Base-by-base conservation (phyloP, 2,797 vertebrate genomes). In the Limnodromus scolopaceus region DNA sequence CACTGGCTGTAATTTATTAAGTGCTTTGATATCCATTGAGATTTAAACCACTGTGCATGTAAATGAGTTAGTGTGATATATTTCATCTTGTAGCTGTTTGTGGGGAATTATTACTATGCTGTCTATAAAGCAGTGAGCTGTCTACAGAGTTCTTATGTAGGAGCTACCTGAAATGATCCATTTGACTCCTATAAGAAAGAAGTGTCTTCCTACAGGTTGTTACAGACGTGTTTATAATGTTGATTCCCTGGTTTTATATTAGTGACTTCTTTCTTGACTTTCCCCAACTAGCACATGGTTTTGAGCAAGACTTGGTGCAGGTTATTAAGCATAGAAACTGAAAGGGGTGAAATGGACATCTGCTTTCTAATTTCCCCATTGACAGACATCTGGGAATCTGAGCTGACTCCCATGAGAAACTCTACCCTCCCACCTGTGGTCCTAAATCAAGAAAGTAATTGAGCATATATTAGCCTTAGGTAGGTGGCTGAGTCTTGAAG, bases 131-230 rank as follows among this genome's bases (percentile, higher is more conserved):
- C 32, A 16, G 32, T 58, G 58, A 53, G 13, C 23, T 76, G n/a
- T 49, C 55, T 75, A 2, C 11, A 38, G 70, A 30, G 3, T 51
- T 75, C 38, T 86, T 58, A 28, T 0, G 0, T 2, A 72, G 70
- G 8, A 90, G 30, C 17, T 36, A 45, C 30, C 30, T 84, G 54
- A 92, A 90, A 48, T 30, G 0, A 38, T 46, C 32, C 4, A 0
- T 75, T 55, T n/a, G 34, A 55, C n/a, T 61, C 5, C 46, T 61
- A 1, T n/a, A 51, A 60, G 64, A 46, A 83, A 55, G 3, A 16
- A 34, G 6, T 30, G 15, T 54, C 6, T 9, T 45, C 54, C 80
- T 60, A 12, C 28, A 11, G 51, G 10, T 74, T 96, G 81, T 63
- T 70, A 46, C 45, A 72, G 63, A 20, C 9, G 0, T 10, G 19